Percentiles rank a stretch among this genome's conserved stretches.
Conservation (phyloP, 1,140 invertebrate species). For the Drosophila insularis region DNA sequence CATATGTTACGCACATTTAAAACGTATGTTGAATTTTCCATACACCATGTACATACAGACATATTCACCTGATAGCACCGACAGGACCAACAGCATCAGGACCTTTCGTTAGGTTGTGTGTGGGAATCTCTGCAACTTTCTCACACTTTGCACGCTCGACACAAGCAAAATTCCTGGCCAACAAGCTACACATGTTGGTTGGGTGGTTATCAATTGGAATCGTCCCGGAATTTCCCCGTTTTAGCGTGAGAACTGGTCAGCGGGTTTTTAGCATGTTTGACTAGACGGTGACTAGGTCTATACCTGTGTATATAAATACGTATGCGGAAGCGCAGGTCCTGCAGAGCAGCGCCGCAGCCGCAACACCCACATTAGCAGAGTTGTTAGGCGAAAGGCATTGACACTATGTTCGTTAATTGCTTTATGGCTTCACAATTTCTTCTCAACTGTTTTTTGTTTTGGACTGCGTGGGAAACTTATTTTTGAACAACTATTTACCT, state of each 20-base stretch:
- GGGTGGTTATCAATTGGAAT: slow-evolving; percentile 65
- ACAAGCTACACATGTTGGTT: slow-evolving; percentile 47
- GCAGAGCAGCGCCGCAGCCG: slow-evolving; percentile 49
- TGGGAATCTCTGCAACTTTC: slow-evolving; percentile 64
- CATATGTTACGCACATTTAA: slow-evolving; percentile 80
- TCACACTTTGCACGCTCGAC: slow-evolving; percentile 51
- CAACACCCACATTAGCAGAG: slow-evolving; percentile 72
- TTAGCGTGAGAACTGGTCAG: slow-evolving; percentile 62
- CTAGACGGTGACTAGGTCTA: not conserved
- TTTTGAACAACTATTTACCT: slow-evolving; percentile 39
- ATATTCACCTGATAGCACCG: slow-evolving; percentile 51
- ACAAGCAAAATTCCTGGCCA: slow-evolving; percentile 10
- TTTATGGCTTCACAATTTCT: slow-evolving; percentile 55
- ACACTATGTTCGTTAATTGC: slow-evolving; percentile 58
- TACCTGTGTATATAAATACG: slow-evolving; percentile 34
- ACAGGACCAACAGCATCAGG: not conserved
- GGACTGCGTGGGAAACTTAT: slow-evolving; percentile 57
- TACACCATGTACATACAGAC: slow-evolving; percentile 34
- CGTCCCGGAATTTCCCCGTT: slow-evolving; percentile 62
- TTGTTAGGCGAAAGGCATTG: slow-evolving; percentile 39
- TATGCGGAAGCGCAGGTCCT: slow-evolving; percentile 7
- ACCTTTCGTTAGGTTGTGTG: slow-evolving; percentile 13
- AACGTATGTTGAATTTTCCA: slow-evolving; percentile 75
- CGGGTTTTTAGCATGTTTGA: slow-evolving; percentile 32
- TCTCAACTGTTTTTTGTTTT: too few species aligned